Base-by-base conservation (phyloP, 2,113 vertebrate species). In the Percina caprodes region DNA sequence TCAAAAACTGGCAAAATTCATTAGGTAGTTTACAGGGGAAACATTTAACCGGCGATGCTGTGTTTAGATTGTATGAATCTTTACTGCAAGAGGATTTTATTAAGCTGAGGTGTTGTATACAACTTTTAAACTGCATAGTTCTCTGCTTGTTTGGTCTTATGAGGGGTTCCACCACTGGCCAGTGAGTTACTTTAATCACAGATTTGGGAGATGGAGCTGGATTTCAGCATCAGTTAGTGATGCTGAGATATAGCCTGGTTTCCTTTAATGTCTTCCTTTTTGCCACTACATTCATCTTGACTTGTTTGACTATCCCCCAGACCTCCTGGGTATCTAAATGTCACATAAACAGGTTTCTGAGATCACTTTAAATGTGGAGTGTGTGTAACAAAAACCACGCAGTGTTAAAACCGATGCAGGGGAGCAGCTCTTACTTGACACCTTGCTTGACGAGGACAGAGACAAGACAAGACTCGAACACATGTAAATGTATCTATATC, bases 101-200 rank as follows among this genome's bases (percentile, higher is more conserved):
- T 4, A 33, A 16, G 46, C 26, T 55, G 24, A 4, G 33, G n/a
- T 65, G 51, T 60, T 59, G 23, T 21, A 30, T 23, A 74, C 19
- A 61, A 55, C 35, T 77, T 48, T 48, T 52, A 6, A 9, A 19
- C 56, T 58, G 52, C 9, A 42, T 26, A 23, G 65, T 71, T 84
- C 84, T 59, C 58, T 42, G 26, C 54, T 71, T 77, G 55, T 79
- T 45, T 52, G 66, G 24, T 74, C 16, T 48, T 21, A 48, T 23
- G 45, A 55, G n/a, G 54, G 23, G 26, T 66, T 69, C 66, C 54
- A n/a, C 58, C 46, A 13, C 58, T 55, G 60, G 33, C 59, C 23
- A 51, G n/a, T 26, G 35, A 83, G 79, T 56, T 81, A 42, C 72
- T 90, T 83, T 79, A 70, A 88, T 88, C 62, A 62, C 62, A 78